Conservation (phyloP, 1,140 invertebrate genomes). For the Octopus sinensis region DNA sequence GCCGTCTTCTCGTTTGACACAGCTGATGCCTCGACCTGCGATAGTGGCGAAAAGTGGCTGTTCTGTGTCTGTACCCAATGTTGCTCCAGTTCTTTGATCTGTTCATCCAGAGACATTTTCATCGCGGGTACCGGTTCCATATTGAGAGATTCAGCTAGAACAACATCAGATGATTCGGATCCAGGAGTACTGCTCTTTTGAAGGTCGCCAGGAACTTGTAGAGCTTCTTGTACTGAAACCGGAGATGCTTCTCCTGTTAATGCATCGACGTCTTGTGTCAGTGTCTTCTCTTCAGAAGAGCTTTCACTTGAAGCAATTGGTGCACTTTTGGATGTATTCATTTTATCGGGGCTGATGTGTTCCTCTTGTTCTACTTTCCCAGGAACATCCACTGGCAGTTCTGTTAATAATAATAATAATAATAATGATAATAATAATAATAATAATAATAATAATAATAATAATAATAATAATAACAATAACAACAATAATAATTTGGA, state of each 20-base stretch:
- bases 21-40: background rate
- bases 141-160: background rate
- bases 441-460: no score
- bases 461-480: no score
- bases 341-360: background rate
- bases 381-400: conserved; percentile 10
- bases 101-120: background rate
- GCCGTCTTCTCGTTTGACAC: background rate
- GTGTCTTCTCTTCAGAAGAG: background rate
- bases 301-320: background rate
- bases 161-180: background rate
- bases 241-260: background rate
- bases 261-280: background rate
- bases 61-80: background rate
- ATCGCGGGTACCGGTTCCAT: background rate
- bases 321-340: background rate
- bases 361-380: background rate
- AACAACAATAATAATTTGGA: no score
- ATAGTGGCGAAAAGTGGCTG: background rate
- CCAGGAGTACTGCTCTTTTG: background rate
- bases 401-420: background rate
- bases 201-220: background rate
- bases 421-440: no score
- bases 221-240: background rate
- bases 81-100: conserved; percentile 2